Base-by-base conservation (phyloP, 37 sponge, comb jelly and placozoan species). In the Crambe crambe region DNA sequence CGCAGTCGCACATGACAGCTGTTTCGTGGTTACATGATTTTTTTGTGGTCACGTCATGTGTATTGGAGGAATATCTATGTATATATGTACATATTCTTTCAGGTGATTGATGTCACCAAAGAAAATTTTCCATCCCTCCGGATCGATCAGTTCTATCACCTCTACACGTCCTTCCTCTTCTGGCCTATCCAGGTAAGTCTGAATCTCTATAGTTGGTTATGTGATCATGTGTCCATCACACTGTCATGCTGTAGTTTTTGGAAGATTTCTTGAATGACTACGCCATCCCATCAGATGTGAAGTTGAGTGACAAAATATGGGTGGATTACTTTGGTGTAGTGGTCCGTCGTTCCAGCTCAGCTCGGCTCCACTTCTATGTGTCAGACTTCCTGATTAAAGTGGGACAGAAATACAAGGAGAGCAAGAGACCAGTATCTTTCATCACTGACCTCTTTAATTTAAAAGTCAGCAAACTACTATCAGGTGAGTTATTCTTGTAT, bases 371-470 rank as follows among this genome's bases (percentile, higher is more conserved):
- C 56, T 51, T 44, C 64, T 72, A 34, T 23, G 29, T 88, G 32
- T 54, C 76, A n/a, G 72, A 70, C 36, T 88, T 88, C 61, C 56
- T 88, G 17, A 17, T 32, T 37, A 36, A 51, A 22, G 63, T 81
- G 0, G 72, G 72, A 20, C 56, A 70, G 12, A 22, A 71, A 3
- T 88, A 88, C 73, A 51, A 40, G 27, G 65, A 77, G 30, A 38
- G 47, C 6, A 22, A 44, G 6, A 37, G 88, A 37, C 47, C 83
- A 22, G 42, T 34, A 25, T 54, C 69, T 2, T 82, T 88, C 30
- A 54, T 88, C 0, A 40, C 71, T 9, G 88, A 88, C 51, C 83
- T 88, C 41, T 56, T 88, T 27, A 36, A 82, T 27, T 41, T 88
- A 17, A 30, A 72, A 17, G 88, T 88, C 26, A 63, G 70, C 17